Evolutionary conservation across 1,140 invertebrate genomes (phyloP).

Genomic region (Leptinotarsa texana): DNA sequence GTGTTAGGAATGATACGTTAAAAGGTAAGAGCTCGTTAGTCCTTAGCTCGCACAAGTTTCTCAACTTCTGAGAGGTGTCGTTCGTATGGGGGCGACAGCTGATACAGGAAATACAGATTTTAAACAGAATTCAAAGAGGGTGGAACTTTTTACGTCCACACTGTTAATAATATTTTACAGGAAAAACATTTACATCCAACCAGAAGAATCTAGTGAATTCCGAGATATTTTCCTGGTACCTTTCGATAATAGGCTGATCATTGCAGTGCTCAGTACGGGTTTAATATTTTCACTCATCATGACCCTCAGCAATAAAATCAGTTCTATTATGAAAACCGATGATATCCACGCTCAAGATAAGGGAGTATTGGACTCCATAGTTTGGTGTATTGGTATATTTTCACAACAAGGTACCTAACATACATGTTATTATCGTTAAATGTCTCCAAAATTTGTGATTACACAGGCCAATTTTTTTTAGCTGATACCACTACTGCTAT

Average conservation of each 20-base stretch:
- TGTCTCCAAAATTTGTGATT: too few relatives aligned
- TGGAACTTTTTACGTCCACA: too few relatives aligned
- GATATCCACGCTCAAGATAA: background rate
- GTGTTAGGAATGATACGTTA: too few relatives aligned
- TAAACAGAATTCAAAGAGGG: too few relatives aligned
- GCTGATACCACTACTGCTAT: too few relatives aligned
- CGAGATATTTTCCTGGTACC: constrained; percentile 67
- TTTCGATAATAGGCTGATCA: constrained; percentile 60
- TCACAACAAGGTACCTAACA: constrained; percentile 13
- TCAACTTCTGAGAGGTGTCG: too few relatives aligned
- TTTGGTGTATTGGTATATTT: constrained; percentile 62
- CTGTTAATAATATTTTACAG: constrained; percentile 49
- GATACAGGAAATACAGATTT: too few relatives aligned
- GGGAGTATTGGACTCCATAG: constrained; percentile 58
- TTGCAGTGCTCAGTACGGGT: constrained; percentile 60
- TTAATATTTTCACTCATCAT: constrained; percentile 56
- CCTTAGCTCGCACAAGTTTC: too few relatives aligned
- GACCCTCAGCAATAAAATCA: constrained; percentile 54
- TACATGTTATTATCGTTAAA: too few relatives aligned
- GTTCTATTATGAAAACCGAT: constrained; percentile 22
- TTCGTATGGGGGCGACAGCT: too few relatives aligned
- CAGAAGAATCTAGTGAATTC: constrained; percentile 62
- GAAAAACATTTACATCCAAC: constrained; percentile 67
- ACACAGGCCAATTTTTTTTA: too few relatives aligned
- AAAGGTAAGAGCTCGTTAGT: too few relatives aligned